A percentile compares a stretch with the other conserved stretches of the same genome.
These are phyloP conservation scores for Copidosoma floridanum DNA, from an alignment of 1,140 invertebrate species.

Conservation along the genomic window DNA sequence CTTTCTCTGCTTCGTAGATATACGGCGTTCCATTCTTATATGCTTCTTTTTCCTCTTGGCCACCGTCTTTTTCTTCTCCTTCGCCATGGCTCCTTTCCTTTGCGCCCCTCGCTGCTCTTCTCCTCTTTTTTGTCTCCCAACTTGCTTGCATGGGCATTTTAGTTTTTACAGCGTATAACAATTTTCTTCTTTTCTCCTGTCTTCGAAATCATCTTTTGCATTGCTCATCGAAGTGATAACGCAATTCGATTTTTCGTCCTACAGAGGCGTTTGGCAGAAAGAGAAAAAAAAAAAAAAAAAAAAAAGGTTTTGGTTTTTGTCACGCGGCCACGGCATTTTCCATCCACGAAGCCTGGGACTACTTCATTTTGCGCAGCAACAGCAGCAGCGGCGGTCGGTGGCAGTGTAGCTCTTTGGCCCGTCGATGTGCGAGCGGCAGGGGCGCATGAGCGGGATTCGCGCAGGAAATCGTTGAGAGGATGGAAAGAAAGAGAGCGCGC, in stretches of 20 bases:
- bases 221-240: too few relatives aligned
- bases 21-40: constrained; percentile 29
- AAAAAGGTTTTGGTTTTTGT: not conserved
- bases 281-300: not conserved
- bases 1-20: not conserved
- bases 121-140: too few relatives aligned
- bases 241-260: too few relatives aligned
- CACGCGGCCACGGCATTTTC: too few relatives aligned
- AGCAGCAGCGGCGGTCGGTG: too few relatives aligned
- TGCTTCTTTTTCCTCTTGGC: constrained; percentile 30
- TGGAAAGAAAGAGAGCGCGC: too few relatives aligned
- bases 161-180: too few relatives aligned
- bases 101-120: not conserved
- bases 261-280: not conserved
- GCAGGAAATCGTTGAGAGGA: not conserved
- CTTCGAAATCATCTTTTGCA: not conserved
- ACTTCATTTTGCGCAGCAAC: too few relatives aligned
- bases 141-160: too few relatives aligned
- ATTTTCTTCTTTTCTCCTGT: not conserved
- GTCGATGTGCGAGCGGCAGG: not conserved
- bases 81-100: not conserved
- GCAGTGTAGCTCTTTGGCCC: not conserved
- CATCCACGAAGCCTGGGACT: too few relatives aligned
- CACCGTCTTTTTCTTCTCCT: constrained; percentile 22
- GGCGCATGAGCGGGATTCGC: constrained; percentile 4